Evolutionary conservation across 2,797 vertebrate genomes (phyloP).

Genomic region (Hypotaenidia okinawae): DNA sequence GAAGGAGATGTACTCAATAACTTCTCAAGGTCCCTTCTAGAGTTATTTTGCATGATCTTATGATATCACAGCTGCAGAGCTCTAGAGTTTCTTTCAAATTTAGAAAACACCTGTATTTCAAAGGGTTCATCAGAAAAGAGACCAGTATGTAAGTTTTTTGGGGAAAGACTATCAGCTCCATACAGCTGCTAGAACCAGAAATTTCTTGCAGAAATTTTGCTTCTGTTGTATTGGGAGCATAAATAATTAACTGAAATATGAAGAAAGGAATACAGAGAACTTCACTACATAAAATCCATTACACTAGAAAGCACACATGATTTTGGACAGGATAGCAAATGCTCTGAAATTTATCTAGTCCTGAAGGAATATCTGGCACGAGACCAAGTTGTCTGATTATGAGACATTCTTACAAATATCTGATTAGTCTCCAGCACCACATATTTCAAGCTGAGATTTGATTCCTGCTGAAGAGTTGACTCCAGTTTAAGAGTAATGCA

Average conservation of each 20-base stretch:
- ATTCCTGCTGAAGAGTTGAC: not conserved
- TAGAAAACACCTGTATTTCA: not conserved
- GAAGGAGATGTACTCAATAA: not conserved
- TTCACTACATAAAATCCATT: not conserved
- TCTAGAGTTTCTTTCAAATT: not conserved
- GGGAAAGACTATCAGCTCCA: not conserved
- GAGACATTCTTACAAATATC: not conserved
- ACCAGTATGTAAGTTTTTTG: not conserved
- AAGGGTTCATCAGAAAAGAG: not conserved
- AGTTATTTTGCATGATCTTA: not conserved
- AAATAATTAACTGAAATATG: not conserved
- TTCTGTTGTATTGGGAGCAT: not conserved
- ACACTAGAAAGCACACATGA: not conserved
- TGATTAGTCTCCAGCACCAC: not conserved
- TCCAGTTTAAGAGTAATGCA: not conserved
- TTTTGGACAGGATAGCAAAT: not conserved
- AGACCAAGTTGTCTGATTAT: not conserved
- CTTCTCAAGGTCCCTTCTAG: slow-evolving; percentile 3
- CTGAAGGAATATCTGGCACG: not conserved
- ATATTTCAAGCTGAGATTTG: not conserved
- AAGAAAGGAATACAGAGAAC: not conserved
- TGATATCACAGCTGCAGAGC: not conserved
- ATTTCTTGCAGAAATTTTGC: not conserved
- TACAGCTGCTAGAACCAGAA: not conserved
- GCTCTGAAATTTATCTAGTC: not conserved